Evolutionary conservation across 2,888 invertebrate species (phyloP).

Genomic region (Pomacea canaliculata): DNA sequence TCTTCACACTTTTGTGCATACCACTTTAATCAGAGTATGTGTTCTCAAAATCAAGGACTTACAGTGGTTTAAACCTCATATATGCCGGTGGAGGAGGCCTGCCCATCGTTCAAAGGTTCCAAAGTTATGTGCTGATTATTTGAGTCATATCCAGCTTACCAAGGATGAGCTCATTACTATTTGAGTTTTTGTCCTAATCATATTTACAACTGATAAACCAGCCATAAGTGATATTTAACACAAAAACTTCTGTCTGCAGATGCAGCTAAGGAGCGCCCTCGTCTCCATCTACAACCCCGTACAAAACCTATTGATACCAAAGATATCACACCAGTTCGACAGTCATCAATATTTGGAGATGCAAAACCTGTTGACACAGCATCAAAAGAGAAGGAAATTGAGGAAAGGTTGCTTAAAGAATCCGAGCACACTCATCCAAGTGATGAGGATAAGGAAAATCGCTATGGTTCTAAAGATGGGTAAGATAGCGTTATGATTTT

Average conservation of each 20-base stretch:
- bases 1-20: too few relatives aligned
- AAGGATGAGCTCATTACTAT: too few relatives aligned
- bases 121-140: too few relatives aligned
- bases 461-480: neutral
- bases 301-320: conserved; percentile 78
- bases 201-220: too few relatives aligned
- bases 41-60: too few relatives aligned
- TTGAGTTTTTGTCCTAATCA: too few relatives aligned
- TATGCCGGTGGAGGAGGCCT: too few relatives aligned
- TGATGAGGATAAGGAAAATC: conserved; percentile 1
- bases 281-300: conserved; percentile 84
- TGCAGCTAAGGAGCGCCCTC: conserved; percentile 77
- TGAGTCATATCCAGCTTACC: too few relatives aligned
- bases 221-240: too few relatives aligned
- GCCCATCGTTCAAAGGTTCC: too few relatives aligned
- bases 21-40: too few relatives aligned
- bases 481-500: neutral
- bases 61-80: too few relatives aligned
- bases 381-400: conserved; percentile 90
- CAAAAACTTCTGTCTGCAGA: conserved; percentile 18
- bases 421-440: neutral
- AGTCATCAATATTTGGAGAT: conserved; percentile 87
- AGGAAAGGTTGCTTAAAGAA: conserved; percentile 73
- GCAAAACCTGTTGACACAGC: conserved; percentile 96
- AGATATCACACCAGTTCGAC: conserved; percentile 17